Conservation (phyloP, 2,888 invertebrate species). For the Polydrusus pterygomalis region DNA sequence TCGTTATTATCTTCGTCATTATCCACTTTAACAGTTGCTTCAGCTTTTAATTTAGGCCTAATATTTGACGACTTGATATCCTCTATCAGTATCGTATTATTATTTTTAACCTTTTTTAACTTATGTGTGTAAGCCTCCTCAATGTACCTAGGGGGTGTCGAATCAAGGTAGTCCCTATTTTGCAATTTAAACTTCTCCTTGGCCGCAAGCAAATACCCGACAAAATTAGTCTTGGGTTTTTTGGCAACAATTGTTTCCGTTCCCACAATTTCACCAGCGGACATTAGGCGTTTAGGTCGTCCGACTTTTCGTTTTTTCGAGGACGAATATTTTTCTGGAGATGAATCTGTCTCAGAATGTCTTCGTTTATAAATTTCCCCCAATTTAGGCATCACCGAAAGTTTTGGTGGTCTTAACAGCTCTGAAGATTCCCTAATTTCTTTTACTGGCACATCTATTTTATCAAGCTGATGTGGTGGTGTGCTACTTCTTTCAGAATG, state of each 20-base stretch:
- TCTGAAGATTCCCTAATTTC: slow-evolving; percentile 62
- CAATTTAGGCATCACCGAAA: slow-evolving; percentile 65
- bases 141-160: slow-evolving; percentile 73
- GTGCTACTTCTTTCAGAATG: slow-evolving; percentile 65
- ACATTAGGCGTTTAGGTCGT: slow-evolving; percentile 80
- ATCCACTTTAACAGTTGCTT: slow-evolving; percentile 78
- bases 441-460: slow-evolving; percentile 64
- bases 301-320: slow-evolving; percentile 89
- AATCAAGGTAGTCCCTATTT: slow-evolving; percentile 71
- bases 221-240: slow-evolving; percentile 82
- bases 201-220: slow-evolving; percentile 79
- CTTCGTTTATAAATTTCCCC: slow-evolving; percentile 56
- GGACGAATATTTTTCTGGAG: slow-evolving; percentile 66
- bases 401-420: slow-evolving; percentile 70
- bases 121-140: slow-evolving; percentile 66
- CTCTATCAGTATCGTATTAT: slow-evolving; percentile 61
- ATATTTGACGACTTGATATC: slow-evolving; percentile 75
- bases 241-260: slow-evolving; percentile 90
- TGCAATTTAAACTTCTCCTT: slow-evolving; percentile 77
- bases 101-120: slow-evolving; percentile 64
- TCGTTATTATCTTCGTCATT: slow-evolving; percentile 75
- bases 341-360: slow-evolving; percentile 57
- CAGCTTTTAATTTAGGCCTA: slow-evolving; percentile 83
- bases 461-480: slow-evolving; percentile 68
- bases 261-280: slow-evolving; percentile 75